Evolutionary conservation across 2,113 vertebrate species (phyloP).

Genomic region (Uria aalge): DNA sequence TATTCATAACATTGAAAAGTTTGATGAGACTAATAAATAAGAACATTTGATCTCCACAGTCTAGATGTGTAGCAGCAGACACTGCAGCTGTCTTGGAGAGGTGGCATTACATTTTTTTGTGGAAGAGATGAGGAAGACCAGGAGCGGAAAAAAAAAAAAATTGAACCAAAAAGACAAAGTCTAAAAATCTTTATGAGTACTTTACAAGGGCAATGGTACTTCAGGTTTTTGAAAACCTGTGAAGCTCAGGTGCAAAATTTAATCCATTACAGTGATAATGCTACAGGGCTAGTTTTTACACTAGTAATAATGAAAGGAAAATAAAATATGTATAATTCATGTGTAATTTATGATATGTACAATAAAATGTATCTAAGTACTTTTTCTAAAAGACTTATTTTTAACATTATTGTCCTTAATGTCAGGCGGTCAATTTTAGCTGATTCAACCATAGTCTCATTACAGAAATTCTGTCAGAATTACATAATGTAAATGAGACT

Average conservation of each 20-base stretch:
- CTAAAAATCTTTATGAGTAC: neutral
- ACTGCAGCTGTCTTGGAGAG: neutral
- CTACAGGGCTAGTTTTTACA: neutral
- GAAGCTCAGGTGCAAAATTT: neutral
- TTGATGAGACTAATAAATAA: neutral
- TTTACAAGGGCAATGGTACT: neutral
- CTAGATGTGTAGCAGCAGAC: neutral
- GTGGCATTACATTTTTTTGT: neutral
- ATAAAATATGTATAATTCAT: neutral
- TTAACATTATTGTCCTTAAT: neutral
- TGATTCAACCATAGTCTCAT: neutral
- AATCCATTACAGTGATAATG: neutral
- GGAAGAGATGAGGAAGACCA: neutral
- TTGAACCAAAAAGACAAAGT: rapidly evolving
- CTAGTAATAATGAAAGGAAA: neutral
- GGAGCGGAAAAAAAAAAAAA: neutral
- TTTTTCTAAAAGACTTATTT: neutral
- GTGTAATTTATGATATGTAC: neutral
- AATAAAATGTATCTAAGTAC: neutral
- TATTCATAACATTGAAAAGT: neutral
- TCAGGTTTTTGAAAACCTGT: neutral
- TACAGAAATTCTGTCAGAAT: neutral
- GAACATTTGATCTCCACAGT: neutral
- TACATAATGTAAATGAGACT: neutral
- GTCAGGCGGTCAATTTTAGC: neutral